Evolutionary conservation across 2,797 vertebrate genomes (phyloP).

Genomic region (Diplodus puntazzo): DNA sequence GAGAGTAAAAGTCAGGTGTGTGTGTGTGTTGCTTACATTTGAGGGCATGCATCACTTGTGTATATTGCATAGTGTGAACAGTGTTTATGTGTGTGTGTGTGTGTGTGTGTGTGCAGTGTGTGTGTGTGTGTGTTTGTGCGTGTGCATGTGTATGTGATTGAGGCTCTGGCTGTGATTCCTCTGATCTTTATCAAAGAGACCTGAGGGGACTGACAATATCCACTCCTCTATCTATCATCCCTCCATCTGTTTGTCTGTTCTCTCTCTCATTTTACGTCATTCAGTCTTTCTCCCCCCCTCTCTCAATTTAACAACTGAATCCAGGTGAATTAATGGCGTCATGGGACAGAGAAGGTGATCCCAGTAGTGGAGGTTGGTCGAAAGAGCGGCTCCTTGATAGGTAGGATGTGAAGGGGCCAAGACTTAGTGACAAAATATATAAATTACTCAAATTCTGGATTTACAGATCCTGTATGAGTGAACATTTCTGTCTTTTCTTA

Average conservation of each 20-base stretch:
- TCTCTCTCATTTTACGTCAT: conserved; percentile 32
- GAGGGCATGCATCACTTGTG: conserved; percentile 2
- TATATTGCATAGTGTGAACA: conserved; percentile 9
- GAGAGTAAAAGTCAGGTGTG: conserved; percentile 60
- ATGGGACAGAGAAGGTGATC: conserved; percentile 42
- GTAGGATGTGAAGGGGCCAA: not conserved
- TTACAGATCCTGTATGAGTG: not conserved
- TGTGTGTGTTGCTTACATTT: conserved; percentile 5
- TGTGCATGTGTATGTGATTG: conserved; percentile 44
- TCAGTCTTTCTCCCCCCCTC: conserved; percentile 25
- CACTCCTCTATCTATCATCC: conserved; percentile 59
- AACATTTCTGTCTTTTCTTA: not conserved
- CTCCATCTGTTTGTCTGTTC: conserved; percentile 46
- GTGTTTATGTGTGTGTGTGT: conserved; percentile 3
- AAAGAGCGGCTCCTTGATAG: not conserved
- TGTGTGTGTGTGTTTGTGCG: not conserved
- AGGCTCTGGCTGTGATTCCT: conserved; percentile 54
- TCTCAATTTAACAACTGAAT: conserved; percentile 35
- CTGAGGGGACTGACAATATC: conserved; percentile 74
- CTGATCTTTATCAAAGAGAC: conserved; percentile 76
- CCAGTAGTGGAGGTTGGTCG: not conserved
- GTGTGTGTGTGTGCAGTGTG: too few relatives aligned
- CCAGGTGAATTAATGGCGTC: conserved; percentile 35
- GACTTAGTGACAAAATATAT: not conserved
- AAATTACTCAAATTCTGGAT: too few relatives aligned